phyloP scores from a whole-genome alignment of 2,797 vertebrate species.

The Ctenopoma multispine region DNA sequence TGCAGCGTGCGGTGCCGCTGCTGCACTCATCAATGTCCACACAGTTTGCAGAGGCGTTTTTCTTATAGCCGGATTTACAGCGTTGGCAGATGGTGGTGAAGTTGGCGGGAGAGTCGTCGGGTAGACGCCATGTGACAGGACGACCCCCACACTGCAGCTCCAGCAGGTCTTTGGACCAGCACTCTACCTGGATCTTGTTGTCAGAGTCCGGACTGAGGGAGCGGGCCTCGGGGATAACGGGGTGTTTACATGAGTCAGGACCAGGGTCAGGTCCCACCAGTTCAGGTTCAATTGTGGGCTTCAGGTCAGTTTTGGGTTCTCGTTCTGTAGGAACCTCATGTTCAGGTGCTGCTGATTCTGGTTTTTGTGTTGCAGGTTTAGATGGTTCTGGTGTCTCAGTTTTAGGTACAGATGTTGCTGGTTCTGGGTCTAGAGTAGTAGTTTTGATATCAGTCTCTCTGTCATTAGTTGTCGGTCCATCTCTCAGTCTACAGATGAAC shows the following conservation, averaged over 20 bases:
- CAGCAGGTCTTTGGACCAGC: conserved; percentile 57
- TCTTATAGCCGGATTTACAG: conserved; percentile 61
- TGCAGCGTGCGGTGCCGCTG: conserved; percentile 25
- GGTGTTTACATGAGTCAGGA: conserved; percentile 16
- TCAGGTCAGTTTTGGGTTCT: background rate
- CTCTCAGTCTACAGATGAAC: conserved; percentile 84
- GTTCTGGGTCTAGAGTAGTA: too few relatives aligned
- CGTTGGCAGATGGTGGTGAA: conserved; percentile 63
- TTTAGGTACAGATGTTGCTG: too few relatives aligned
- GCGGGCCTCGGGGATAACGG: background rate
- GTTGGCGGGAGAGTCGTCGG: conserved; percentile 30
- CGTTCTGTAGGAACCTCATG: too few relatives aligned
- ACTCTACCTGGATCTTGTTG: conserved; percentile 67
- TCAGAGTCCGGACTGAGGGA: background rate
- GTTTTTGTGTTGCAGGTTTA: background rate
- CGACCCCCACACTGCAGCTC: conserved; percentile 67
- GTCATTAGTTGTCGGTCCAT: background rate
- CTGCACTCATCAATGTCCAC: conserved; percentile 71
- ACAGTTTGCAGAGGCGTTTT: conserved; percentile 51
- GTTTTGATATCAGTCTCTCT: background rate
- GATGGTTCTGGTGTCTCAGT: background rate
- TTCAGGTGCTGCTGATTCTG: background rate
- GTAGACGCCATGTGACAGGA: conserved; percentile 43
- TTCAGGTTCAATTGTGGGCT: background rate
- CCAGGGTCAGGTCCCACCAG: background rate